A percentile compares a stretch with the other conserved stretches of the same genome.
Conservation (phyloP, 1,140 invertebrate genomes). For the Scaptomyza montana region DNA sequence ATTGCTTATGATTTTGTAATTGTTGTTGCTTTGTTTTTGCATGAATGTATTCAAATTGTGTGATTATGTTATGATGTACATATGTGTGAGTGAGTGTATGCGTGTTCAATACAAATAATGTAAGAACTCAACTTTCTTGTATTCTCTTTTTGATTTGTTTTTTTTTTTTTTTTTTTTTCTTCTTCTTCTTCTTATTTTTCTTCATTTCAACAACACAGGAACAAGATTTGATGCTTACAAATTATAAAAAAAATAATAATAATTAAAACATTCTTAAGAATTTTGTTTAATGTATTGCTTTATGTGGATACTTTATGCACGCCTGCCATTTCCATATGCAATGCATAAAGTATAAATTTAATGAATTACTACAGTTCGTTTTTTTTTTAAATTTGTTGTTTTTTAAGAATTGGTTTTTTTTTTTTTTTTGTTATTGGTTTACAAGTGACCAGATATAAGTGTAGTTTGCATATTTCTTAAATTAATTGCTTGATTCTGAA, state of each 20-base stretch:
- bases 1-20: conserved; percentile 43
- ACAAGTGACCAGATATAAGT: conserved; percentile 77
- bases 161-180: conserved; percentile 41
- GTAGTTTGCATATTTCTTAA: conserved; percentile 29
- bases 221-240: conserved; percentile 66
- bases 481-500: conserved; percentile 42
- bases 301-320: neutral
- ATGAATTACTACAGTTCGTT: conserved; percentile 10
- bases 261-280: too few species aligned
- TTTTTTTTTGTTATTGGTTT: conserved; percentile 71
- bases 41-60: conserved; percentile 4
- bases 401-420: conserved; percentile 1
- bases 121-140: conserved; percentile 44
- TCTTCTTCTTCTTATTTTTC: conserved; percentile 16
- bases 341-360: conserved; percentile 59
- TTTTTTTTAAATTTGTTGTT: conserved; percentile 47
- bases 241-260: conserved; percentile 38
- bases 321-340: conserved; percentile 39
- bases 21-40: conserved; percentile 1
- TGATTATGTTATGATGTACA: neutral
- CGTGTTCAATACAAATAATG: conserved; percentile 28
- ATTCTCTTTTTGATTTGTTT: conserved; percentile 36
- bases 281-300: conserved; percentile 20
- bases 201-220: conserved; percentile 77
- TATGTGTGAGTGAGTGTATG: conserved; percentile 29